Percentiles rank a stretch among this genome's conserved stretches.
Evolutionary conservation across 2,113 vertebrate species (phyloP).

Genomic region (Mormyrus iriodes): DNA sequence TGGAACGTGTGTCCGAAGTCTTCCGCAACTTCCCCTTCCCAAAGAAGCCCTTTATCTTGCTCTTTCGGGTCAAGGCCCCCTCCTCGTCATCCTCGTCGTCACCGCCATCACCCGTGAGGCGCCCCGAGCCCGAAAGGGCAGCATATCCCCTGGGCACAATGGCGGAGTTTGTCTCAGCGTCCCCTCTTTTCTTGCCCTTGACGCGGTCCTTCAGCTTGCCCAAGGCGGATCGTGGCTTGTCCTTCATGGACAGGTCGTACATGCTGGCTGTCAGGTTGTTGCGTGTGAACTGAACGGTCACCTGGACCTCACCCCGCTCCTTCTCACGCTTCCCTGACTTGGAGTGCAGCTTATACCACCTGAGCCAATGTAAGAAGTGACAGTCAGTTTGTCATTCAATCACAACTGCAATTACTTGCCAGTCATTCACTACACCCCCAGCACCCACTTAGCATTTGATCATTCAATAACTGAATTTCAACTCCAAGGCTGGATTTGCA

Average conservation of each 20-base stretch:
- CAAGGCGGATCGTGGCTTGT: conserved; percentile 81
- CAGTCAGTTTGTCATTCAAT: neutral
- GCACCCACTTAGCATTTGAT: neutral
- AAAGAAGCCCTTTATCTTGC: conserved; percentile 80
- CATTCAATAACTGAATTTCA: neutral
- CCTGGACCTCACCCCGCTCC: conserved; percentile 85
- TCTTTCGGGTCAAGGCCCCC: conserved; percentile 68
- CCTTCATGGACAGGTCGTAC: conserved; percentile 91
- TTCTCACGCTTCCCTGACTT: conserved; percentile 94
- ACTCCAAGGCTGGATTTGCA: neutral
- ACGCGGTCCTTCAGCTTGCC: conserved; percentile 87
- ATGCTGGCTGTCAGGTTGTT: conserved; percentile 93
- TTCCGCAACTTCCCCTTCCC: conserved; percentile 77
- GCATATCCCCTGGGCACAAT: conserved; percentile 65
- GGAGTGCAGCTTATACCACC: conserved; percentile 89
- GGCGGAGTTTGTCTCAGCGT: conserved; percentile 74
- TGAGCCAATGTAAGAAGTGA: conserved; percentile 37
- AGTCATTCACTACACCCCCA: neutral
- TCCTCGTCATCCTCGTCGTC: conserved; percentile 73
- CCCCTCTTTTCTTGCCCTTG: conserved; percentile 70
- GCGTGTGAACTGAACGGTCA: conserved; percentile 81
- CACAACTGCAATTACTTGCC: neutral
- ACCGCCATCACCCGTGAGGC: conserved; percentile 63
- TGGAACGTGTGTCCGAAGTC: conserved; percentile 85
- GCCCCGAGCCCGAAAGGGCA: conserved; percentile 37